A percentile compares a stretch with the other conserved stretches of the same genome.
phyloP scores from a whole-genome alignment of 1,140 invertebrate species.

The Camponotus vicinus region DNA sequence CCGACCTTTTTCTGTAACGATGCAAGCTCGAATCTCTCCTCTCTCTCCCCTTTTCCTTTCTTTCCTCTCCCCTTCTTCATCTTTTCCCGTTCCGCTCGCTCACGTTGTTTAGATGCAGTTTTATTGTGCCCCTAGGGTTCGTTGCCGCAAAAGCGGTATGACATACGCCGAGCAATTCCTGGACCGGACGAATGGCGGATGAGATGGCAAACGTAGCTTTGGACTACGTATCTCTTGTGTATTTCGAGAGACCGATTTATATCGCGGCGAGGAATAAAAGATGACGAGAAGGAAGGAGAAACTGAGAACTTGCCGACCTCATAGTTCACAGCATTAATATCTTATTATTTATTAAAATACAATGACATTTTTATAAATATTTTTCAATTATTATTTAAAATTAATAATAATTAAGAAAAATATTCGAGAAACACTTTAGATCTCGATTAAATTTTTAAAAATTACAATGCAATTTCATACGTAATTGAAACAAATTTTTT shows the following conservation, averaged over 20 bases:
- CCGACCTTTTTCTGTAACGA: constrained; percentile 76
- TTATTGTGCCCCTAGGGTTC: constrained; percentile 60
- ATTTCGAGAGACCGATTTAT: constrained; percentile 49
- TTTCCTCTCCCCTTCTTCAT: not conserved
- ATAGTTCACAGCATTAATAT: not conserved
- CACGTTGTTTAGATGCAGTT: constrained; percentile 75
- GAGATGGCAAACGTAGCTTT: constrained; percentile 72
- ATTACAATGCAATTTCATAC: not conserved
- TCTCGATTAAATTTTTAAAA: not conserved
- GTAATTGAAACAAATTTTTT: not conserved
- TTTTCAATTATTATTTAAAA: not conserved
- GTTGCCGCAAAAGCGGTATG: constrained; percentile 61
- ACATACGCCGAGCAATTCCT: constrained; percentile 62
- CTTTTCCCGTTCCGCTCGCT: not conserved
- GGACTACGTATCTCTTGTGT: constrained; percentile 55
- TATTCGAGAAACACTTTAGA: not conserved
- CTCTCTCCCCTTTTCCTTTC: constrained; percentile 21
- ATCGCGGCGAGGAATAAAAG: not conserved
- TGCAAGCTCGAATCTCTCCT: constrained; percentile 64
- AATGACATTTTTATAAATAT: not conserved
- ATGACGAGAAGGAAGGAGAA: not conserved
- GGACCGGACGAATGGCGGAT: constrained; percentile 65
- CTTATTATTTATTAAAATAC: not conserved
- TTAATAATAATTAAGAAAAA: not conserved
- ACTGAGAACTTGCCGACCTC: not conserved